Percentiles rank a stretch among this genome's conserved stretches.
Evolutionary conservation across 2,888 invertebrate species (phyloP).

Genomic region (Aproaerema taeniolella): DNA sequence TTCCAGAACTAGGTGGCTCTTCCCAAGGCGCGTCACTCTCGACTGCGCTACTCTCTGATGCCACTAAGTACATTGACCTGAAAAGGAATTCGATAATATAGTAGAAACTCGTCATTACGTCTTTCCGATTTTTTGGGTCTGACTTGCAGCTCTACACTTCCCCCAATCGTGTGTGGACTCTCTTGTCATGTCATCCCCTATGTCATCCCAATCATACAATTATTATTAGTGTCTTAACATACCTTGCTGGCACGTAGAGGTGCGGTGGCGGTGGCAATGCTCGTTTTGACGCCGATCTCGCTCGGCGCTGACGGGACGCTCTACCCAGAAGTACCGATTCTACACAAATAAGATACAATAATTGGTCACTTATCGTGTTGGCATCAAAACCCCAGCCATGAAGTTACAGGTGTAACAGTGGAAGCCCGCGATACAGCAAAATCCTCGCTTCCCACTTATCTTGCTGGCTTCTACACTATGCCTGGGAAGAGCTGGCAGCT

Average conservation of each 20-base stretch:
- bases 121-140: no score
- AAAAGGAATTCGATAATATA: background rate
- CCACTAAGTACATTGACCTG: slow-evolving; percentile 69
- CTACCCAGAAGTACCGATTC: slow-evolving; percentile 82
- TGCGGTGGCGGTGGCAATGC: slow-evolving; percentile 64
- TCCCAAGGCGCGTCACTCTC: slow-evolving; percentile 64
- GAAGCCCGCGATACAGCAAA: no score
- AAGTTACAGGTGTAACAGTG: no score
- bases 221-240: slow-evolving; percentile 8
- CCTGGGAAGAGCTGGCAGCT: no score
- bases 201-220: no score
- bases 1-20: slow-evolving; percentile 51
- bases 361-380: no score
- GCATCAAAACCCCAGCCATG: no score
- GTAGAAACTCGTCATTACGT: background rate
- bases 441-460: no score
- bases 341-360: slow-evolving; percentile 23
- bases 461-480: no score
- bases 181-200: no score
- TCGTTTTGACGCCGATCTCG: slow-evolving; percentile 78
- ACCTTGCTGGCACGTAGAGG: slow-evolving; percentile 67
- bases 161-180: no score
- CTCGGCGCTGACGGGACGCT: slow-evolving; percentile 81
- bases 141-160: no score
- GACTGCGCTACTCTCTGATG: slow-evolving; percentile 69